Evolutionary conservation across 2,888 invertebrate genomes (phyloP).

Genomic region (Leucophora obtusa): DNA sequence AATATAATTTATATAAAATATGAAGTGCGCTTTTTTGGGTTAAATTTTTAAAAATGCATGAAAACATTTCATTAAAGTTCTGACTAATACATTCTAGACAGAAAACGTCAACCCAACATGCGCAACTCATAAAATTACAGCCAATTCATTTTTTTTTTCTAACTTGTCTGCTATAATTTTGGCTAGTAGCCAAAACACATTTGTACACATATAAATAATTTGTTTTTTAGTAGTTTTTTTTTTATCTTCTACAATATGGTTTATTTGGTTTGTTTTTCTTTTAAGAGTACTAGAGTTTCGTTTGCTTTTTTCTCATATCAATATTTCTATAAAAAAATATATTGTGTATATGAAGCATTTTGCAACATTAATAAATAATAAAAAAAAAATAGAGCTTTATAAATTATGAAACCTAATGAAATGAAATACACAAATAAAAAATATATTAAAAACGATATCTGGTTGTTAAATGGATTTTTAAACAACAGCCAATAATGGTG

Average conservation of each 20-base stretch:
- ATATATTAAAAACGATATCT: not conserved
- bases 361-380: constrained; percentile 53
- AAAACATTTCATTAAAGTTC: too few species aligned
- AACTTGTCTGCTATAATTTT: constrained; percentile 51
- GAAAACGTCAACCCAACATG: constrained; percentile 53
- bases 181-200: constrained; percentile 53
- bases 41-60: too few species aligned
- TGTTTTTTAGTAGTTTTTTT: constrained; percentile 2
- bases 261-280: not conserved
- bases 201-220: constrained; percentile 31
- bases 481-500: not conserved
- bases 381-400: constrained; percentile 30
- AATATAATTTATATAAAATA: too few species aligned
- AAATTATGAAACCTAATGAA: constrained; percentile 50
- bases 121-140: constrained; percentile 57
- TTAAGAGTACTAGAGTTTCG: not conserved
- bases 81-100: constrained; percentile 12
- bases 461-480: constrained; percentile 12
- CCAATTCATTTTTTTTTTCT: not conserved
- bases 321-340: not conserved
- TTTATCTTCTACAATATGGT: not conserved
- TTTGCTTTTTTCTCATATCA: too few species aligned
- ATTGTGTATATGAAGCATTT: constrained; percentile 33
- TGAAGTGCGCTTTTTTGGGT: too few species aligned
- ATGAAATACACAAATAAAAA: constrained; percentile 27